These are phyloP conservation scores for Channallabes apus DNA, from an alignment of 2,797 vertebrate genomes.

Conservation along the genomic window DNA sequence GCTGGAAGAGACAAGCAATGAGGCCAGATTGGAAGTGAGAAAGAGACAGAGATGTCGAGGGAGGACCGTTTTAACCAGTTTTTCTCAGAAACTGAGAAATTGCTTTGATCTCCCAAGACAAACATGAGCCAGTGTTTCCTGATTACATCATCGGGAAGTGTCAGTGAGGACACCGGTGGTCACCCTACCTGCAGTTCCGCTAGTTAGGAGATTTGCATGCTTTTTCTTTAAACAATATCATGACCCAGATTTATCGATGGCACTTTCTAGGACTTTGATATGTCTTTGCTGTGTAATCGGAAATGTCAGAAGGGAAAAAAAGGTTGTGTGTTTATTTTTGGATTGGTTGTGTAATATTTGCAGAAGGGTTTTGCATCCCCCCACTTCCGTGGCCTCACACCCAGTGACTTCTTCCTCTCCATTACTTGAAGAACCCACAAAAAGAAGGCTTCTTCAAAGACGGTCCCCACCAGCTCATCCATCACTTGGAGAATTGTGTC, in stretches of 20 bases:
- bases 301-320: too few species aligned
- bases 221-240: conserved; percentile 6
- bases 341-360: neutral
- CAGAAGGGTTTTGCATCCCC: neutral
- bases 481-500: too few species aligned
- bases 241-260: conserved; percentile 46
- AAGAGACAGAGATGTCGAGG: neutral
- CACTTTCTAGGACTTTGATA: conserved; percentile 14
- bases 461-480: too few species aligned
- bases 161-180: conserved; percentile 7
- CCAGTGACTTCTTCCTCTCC: too few species aligned
- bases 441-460: too few species aligned
- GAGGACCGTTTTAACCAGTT: conserved; percentile 31
- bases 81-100: neutral
- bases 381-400: too few species aligned
- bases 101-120: neutral
- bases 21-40: conserved; percentile 9
- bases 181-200: conserved; percentile 26
- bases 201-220: neutral
- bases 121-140: neutral
- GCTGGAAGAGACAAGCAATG: conserved; percentile 17
- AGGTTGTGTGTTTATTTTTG: neutral
- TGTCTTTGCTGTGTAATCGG: neutral
- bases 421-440: too few species aligned
- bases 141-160: conserved; percentile 42